Evolutionary conservation across 1,140 invertebrate species (phyloP).

Genomic region (Cardiocondyla obscurior): DNA sequence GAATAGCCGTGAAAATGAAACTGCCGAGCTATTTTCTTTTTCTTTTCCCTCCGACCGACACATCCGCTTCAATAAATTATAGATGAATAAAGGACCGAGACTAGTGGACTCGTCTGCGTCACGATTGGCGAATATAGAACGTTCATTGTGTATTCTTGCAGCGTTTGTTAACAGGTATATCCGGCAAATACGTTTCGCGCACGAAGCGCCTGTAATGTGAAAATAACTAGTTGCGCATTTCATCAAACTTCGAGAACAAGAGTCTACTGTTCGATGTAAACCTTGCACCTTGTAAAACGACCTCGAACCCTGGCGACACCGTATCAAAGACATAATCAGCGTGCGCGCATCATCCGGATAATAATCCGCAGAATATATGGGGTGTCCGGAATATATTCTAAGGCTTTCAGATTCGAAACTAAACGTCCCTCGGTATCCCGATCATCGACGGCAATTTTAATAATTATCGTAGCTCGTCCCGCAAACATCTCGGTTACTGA

Average conservation of each 20-base stretch:
- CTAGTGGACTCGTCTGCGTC: not conserved
- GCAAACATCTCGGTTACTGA: not conserved
- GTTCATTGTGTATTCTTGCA: not conserved
- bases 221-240: slow-evolving; percentile 12
- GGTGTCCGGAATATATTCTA: not conserved
- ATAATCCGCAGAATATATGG: slow-evolving; percentile 4
- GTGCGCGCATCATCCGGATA: slow-evolving; percentile 5
- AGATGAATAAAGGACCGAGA: too few relatives aligned
- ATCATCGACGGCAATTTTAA: not conserved
- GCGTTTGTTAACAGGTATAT: not conserved
- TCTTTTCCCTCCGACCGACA: too few relatives aligned
- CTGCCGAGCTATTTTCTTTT: not conserved
- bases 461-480: too few relatives aligned
- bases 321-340: slow-evolving; percentile 31
- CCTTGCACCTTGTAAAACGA: slow-evolving; percentile 16
- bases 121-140: not conserved
- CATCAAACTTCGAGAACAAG: slow-evolving; percentile 20
- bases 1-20: not conserved
- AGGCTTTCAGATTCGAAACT: not conserved
- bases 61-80: too few relatives aligned
- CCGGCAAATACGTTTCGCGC: not conserved
- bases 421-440: not conserved
- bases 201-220: not conserved
- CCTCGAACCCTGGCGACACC: slow-evolving; percentile 54
- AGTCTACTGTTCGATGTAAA: slow-evolving; percentile 15